A percentile compares a stretch with the other conserved stretches of the same genome.
phyloP scores from a whole-genome alignment of 2,797 vertebrate genomes.

The Micropoecilia bifurca region DNA sequence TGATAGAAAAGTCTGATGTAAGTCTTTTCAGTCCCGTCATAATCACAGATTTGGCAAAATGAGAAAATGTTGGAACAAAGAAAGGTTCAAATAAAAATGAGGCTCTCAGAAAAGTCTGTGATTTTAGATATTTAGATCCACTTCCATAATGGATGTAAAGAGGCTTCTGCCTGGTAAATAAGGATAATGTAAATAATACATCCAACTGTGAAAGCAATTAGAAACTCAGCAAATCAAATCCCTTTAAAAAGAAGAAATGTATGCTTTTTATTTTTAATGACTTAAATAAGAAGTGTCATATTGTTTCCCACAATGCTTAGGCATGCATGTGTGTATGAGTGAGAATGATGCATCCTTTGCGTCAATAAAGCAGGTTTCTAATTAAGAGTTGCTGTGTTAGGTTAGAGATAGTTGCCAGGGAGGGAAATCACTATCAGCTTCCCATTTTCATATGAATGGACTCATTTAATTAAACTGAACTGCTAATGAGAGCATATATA shows the following conservation, averaged over 20 bases:
- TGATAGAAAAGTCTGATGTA: slow-evolving; percentile 63
- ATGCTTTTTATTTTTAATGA: not conserved
- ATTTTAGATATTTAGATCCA: not conserved
- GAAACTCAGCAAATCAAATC: not conserved
- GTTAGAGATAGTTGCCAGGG: slow-evolving; percentile 80
- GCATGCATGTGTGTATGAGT: slow-evolving; percentile 40
- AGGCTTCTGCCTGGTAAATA: not conserved
- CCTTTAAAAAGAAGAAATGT: not conserved
- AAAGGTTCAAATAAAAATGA: slow-evolving; percentile 20
- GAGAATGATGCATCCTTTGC: slow-evolving; percentile 48
- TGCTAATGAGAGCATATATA: slow-evolving; percentile 84
- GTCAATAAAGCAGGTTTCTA: slow-evolving; percentile 83
- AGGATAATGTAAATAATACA: not conserved
- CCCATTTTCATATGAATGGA: slow-evolving; percentile 86
- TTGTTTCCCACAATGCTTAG: slow-evolving; percentile 46
- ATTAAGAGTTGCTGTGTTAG: slow-evolving; percentile 83
- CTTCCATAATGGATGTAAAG: not conserved
- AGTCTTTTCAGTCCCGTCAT: slow-evolving; percentile 72
- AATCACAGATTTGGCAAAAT: slow-evolving; percentile 60
- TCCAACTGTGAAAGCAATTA: not conserved
- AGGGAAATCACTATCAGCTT: slow-evolving; percentile 83
- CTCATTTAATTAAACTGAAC: slow-evolving; percentile 84
- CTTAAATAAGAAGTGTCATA: slow-evolving; percentile 2
- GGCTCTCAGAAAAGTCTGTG: not conserved
- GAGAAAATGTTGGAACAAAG: slow-evolving; percentile 46